Percentiles rank a stretch among this genome's conserved stretches.
Conservation (phyloP, 2,888 invertebrate genomes). For the Diplolepis rosae region DNA sequence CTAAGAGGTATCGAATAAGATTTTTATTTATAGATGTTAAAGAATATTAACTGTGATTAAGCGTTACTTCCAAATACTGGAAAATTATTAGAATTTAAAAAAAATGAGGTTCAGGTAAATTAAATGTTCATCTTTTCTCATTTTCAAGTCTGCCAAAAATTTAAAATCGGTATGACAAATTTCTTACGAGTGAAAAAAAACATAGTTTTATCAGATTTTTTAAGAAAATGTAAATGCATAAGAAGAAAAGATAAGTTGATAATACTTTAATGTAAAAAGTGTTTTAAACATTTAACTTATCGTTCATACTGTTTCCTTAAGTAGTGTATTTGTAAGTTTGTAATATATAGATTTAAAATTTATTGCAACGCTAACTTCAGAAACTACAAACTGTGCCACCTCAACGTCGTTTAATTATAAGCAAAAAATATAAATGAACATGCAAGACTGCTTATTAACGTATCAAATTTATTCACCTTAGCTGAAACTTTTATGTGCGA, state of each 20-base stretch:
- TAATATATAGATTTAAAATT: slow-evolving; percentile 28
- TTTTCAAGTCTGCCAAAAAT: neutral
- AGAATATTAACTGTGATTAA: neutral
- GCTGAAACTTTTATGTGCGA: neutral
- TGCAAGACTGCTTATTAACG: neutral
- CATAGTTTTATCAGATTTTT: neutral
- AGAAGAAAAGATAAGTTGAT: neutral
- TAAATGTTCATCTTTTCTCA: neutral
- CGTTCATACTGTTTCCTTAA: neutral
- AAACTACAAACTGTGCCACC: slow-evolving; percentile 17
- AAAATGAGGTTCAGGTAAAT: neutral
- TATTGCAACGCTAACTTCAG: neutral
- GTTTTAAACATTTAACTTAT: neutral
- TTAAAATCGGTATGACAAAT: neutral
- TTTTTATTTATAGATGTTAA: neutral
- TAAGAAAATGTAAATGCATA: neutral
- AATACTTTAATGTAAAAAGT: slow-evolving; percentile 14
- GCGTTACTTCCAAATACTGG: neutral
- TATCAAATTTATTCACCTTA: neutral
- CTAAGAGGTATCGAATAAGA: neutral
- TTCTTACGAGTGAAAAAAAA: neutral
- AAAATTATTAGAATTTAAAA: neutral
- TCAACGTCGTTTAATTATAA: neutral
- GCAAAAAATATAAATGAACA: neutral
- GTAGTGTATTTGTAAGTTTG: slow-evolving; percentile 23